phyloP scores from a whole-genome alignment of 1,140 invertebrate genomes.

The Lepidurus apus region DNA sequence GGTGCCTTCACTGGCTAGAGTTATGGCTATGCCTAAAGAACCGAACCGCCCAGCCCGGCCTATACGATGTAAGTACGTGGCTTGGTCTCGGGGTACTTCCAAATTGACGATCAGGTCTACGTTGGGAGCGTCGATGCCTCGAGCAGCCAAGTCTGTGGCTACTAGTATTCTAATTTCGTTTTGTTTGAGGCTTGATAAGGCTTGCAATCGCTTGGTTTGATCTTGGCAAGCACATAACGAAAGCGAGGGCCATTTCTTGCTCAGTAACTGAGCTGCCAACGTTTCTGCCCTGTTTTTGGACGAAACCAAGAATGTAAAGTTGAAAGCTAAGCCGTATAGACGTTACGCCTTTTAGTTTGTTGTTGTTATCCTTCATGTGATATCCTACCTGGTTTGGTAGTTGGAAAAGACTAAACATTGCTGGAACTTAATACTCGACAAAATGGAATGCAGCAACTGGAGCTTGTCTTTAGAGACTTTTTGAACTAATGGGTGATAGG shows the following conservation, averaged over 20 bases:
- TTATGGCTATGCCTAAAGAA: constrained; percentile 65
- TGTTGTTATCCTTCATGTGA: not conserved
- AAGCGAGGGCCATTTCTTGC: constrained; percentile 62
- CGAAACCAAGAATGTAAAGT: constrained; percentile 26
- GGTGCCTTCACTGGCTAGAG: constrained; percentile 54
- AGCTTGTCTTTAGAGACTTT: constrained; percentile 59
- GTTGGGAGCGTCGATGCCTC: constrained; percentile 83
- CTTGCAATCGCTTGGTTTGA: constrained; percentile 68
- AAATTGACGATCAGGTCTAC: constrained; percentile 91
- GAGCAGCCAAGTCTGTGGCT: constrained; percentile 42
- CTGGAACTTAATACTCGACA: constrained; percentile 67
- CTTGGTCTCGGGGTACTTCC: constrained; percentile 71
- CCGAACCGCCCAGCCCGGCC: constrained; percentile 89
- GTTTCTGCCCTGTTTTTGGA: constrained; percentile 51
- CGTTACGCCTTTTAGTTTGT: not conserved
- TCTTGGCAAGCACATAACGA: constrained; percentile 69
- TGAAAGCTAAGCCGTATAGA: not conserved
- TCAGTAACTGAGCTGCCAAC: constrained; percentile 61
- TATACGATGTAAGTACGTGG: constrained; percentile 92
- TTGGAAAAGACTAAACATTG: constrained; percentile 90
- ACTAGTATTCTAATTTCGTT: constrained; percentile 37
- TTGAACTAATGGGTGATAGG: constrained; percentile 53
- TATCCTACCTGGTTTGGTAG: constrained; percentile 62
- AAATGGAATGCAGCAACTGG: constrained; percentile 61
- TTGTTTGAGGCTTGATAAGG: constrained; percentile 62